Base-by-base conservation (phyloP, 2,888 invertebrate species). In the Diogma glabrata region DNA sequence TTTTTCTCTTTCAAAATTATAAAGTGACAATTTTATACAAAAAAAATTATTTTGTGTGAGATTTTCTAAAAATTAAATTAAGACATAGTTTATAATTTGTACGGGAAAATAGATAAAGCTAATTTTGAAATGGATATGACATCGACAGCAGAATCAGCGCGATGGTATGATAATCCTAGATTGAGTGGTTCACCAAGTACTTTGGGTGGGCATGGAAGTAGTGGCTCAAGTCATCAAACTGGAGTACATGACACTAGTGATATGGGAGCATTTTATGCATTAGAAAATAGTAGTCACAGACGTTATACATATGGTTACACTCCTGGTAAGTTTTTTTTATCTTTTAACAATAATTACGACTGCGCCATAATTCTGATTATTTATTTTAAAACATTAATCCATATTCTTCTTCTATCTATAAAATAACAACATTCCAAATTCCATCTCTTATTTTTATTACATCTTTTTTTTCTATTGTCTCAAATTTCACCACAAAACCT, bases 41-140 rank as follows among this genome's bases (percentile, higher is more conserved):
- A 46, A 46, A 24, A 46, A 46, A 24, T 16, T 16, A 17, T 7
- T 40, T 16, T 19, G 7, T 19, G 10, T 28, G 10, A n/a, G 24
- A 47, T 19, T 46, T 24, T 14, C n/a, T 23, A 14, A n/a, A 43
- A 16, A 23, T 24, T 46, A 10, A 26, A 26, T 36, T 47, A 51
- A 24, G n/a, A 43, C 14, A 43, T n/a, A 43, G 23, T 22, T n/a
- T 43, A 12, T 43, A 40, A 19, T 22, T 22, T n/a, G 28, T n/a
- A 28, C 28, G 28, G 7, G 23, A 43, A n/a, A n/a, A n/a, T n/a
- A n/a, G n/a, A n/a, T n/a, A n/a, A n/a, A n/a, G n/a, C n/a, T n/a
- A n/a, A n/a, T n/a, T n/a, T n/a, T n/a, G n/a, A n/a, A 49, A 70
- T 70, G 70, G 70, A 70, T 69, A 70, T 70, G 70, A 69, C 71